Percentiles rank a stretch among this genome's conserved stretches.
Conservation (phyloP, 1,140 invertebrate genomes). For the Eufriesea mexicana region DNA sequence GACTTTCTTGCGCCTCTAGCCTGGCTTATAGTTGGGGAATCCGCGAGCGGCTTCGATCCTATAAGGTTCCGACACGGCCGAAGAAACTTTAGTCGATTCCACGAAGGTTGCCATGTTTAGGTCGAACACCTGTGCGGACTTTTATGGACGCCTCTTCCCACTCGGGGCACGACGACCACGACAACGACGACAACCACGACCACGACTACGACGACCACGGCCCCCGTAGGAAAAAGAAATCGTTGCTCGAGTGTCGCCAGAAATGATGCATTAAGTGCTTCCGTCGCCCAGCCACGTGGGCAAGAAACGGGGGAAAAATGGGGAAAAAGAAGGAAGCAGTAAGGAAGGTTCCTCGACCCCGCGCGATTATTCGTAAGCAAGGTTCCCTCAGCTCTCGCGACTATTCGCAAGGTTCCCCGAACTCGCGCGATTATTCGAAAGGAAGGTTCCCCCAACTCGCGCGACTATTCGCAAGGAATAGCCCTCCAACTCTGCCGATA, state of each 20-base stretch:
- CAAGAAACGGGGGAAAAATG: background rate
- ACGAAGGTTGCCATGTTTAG: slow-evolving; percentile 71
- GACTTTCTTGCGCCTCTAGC: slow-evolving; percentile 52
- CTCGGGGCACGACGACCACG: slow-evolving; percentile 11
- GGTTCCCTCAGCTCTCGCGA: no score
- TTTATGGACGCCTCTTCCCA: slow-evolving; percentile 56
- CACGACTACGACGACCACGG: no score
- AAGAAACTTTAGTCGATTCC: slow-evolving; percentile 66
- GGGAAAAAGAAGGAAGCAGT: no score
- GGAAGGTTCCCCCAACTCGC: no score
- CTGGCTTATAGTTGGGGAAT: slow-evolving; percentile 33
- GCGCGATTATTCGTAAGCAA: no score
- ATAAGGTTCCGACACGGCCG: slow-evolving; percentile 66
- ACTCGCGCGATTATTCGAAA: no score
- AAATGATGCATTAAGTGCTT: slow-evolving; percentile 56
- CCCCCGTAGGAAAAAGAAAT: slow-evolving; percentile 36
- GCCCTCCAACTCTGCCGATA: no score
- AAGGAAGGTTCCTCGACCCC: no score
- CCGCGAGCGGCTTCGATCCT: slow-evolving; percentile 45
- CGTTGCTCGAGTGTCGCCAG: slow-evolving; percentile 50
- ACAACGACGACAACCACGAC: no score
- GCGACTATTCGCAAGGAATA: no score
- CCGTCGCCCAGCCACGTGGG: background rate
- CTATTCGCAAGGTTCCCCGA: no score
- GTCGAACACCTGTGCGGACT: slow-evolving; percentile 73